Conservation (phyloP, 2,888 invertebrate genomes). For the Nymphalis c-album region DNA sequence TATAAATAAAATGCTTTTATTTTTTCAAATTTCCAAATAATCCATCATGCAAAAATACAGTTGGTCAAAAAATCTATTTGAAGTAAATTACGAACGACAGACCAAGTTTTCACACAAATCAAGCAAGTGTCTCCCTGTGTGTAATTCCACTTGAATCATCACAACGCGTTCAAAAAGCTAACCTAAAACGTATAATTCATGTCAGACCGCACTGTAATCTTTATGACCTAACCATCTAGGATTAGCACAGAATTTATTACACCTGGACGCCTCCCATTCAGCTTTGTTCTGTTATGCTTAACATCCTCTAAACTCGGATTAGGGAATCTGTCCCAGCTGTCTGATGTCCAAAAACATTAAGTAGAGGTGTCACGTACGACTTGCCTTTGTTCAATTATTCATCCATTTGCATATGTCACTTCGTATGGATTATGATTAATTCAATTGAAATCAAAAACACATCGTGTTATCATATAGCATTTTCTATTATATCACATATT, state of each 20-base stretch:
- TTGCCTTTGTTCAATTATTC: constrained; percentile 1
- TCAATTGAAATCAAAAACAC: neutral
- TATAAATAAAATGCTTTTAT: neutral
- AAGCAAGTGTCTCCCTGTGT: constrained; percentile 18
- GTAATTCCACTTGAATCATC: constrained; percentile 36
- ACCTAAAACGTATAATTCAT: constrained; percentile 40
- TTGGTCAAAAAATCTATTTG: neutral
- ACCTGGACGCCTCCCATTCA: constrained; percentile 45
- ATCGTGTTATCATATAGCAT: neutral
- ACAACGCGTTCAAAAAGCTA: constrained; percentile 37
- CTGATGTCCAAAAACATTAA: constrained; percentile 29
- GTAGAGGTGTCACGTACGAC: neutral
- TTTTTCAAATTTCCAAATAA: neutral
- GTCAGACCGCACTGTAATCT: constrained; percentile 46
- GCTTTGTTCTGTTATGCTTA: constrained; percentile 46
- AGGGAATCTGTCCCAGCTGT: constrained; percentile 32
- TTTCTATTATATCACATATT: too few relatives aligned
- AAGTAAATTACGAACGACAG: neutral
- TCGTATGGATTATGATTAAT: neutral
- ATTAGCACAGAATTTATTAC: constrained; percentile 55
- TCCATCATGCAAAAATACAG: neutral
- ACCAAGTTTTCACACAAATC: constrained; percentile 19
- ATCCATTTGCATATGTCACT: neutral
- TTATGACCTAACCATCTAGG: constrained; percentile 50
- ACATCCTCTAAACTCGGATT: constrained; percentile 46